Base-by-base conservation (phyloP, 2,113 vertebrate genomes). In the Melanotaenia duboulayi region DNA sequence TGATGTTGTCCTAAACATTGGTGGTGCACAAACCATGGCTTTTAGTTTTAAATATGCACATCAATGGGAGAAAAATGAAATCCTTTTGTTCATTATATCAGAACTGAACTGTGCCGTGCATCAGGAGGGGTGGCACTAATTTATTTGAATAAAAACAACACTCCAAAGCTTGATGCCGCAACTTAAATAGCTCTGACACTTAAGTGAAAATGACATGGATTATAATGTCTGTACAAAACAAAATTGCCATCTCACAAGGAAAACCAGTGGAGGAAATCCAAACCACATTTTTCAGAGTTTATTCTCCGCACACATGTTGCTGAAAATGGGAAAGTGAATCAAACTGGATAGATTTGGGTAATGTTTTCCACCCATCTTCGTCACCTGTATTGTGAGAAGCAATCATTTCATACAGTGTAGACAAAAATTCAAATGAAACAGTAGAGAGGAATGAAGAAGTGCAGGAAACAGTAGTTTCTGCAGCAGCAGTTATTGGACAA, bases 41-140 rank as follows among this genome's bases (percentile, higher is more conserved):
- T 71, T 60, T 56, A 35, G 65, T 72, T 74, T 71, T 62, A 63
- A 62, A 68, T 68, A 51, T 66, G 49, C 42, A 78, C 74, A 81
- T 84, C 57, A 81, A 79, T 12, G 2, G 20, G 62, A 70, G 80
- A 83, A 74, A n/a, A n/a, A n/a, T 51, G 32, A 64, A 37, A 48
- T 48, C 76, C 72, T 77, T 81, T 63, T 69, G 68, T 52, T 67
- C 32, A 55, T 75, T 84, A 68, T 83, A 90, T 86, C 75, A 71
- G 84, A 56, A 66, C 57, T 42, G 50, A 58, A 65, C 74, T 57
- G 44, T 65, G 83, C 74, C 56, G 46, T 73, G 81, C 69, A 69
- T 70, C 54, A 82, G 68, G 65, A 84, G 65, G 68, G 25, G 63
- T 90, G 80, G 87, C 84, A 66, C 44, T 16, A 86, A 92, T 42